Base-by-base conservation (phyloP, 2,113 vertebrate genomes). In the Rhinolophus ferrumequinum region DNA sequence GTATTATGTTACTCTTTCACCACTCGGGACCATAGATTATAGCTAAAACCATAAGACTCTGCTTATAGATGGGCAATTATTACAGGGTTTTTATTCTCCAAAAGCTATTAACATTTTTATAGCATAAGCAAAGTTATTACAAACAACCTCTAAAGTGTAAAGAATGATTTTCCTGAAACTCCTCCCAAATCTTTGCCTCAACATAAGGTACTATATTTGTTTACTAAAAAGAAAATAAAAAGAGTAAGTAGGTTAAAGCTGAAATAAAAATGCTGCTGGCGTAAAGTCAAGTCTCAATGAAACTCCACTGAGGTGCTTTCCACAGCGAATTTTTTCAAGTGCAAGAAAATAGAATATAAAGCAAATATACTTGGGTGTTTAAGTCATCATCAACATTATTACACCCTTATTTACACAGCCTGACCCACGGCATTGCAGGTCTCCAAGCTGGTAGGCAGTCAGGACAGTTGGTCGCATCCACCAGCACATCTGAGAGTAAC, bases 1-100 rank as follows among this genome's bases (percentile, higher is more conserved):
- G 96, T 97, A 97, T 95, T 96, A 95, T 90, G 97, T 96, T 98
- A 86, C 95, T 95, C 95, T 98, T 95, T 96, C 56, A 73, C 93
- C 96, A 90, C 86, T 84, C 30, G 67, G 97, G 95, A 98, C 96
- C 75, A 58, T 0, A 64, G 44, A 98, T 92, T 96, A 95, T 91
- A 95, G 64, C 86, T 93, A 94, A 96, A 85, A 97, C 95, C 87
- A 7, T 88, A 92, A 95, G 96, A 93, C 38, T 18, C 73, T 76
- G 82, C 58, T 90, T 76, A 96, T 81, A 90, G 84, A 97, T 93
- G 83, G 67, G 93, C 93, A 98, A 95, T 70, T 88, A 97, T 93
- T 79, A 97, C 35, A 35, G 93, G 58, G 64, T 94, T 64, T 97
- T 94, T 86, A 35, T 97, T 97, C 73, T 77, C 73, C 84, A 95